These are phyloP conservation scores for Brachyhypopomus occidentalis DNA, from an alignment of 2,113 vertebrate genomes.

Conservation along the genomic window DNA sequence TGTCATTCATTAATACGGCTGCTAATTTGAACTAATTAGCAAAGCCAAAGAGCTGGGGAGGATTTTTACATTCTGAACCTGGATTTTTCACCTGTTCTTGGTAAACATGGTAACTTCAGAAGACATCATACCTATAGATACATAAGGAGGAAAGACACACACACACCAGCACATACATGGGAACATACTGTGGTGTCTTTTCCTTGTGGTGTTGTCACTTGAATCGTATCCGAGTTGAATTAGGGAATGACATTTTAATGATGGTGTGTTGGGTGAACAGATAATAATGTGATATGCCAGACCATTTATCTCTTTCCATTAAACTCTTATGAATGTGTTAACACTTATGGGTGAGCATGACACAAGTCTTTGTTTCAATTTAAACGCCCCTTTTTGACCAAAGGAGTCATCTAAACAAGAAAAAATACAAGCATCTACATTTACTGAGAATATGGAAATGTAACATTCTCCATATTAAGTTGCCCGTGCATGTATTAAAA, in stretches of 20 bases:
- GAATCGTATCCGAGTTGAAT: neutral
- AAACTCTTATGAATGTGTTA: constrained; percentile 12
- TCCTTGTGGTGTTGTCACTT: constrained; percentile 14
- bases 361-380: neutral
- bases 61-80: no score
- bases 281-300: neutral
- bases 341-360: constrained; percentile 27
- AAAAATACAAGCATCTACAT: neutral
- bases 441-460: neutral
- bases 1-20: no score
- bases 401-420: neutral
- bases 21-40: no score
- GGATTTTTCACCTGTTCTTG: no score
- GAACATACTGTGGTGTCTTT: constrained; percentile 30
- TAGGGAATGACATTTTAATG: constrained; percentile 2
- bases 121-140: neutral
- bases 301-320: neutral
- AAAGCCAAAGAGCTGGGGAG: no score
- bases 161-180: constrained; percentile 17
- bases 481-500: constrained; percentile 63
- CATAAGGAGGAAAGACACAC: neutral
- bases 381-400: constrained; percentile 4
- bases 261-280: neutral
- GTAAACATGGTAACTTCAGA: neutral
- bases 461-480: constrained; percentile 33